phyloP scores from a whole-genome alignment of 2,888 invertebrate genomes.

The Drosophila mimica region DNA sequence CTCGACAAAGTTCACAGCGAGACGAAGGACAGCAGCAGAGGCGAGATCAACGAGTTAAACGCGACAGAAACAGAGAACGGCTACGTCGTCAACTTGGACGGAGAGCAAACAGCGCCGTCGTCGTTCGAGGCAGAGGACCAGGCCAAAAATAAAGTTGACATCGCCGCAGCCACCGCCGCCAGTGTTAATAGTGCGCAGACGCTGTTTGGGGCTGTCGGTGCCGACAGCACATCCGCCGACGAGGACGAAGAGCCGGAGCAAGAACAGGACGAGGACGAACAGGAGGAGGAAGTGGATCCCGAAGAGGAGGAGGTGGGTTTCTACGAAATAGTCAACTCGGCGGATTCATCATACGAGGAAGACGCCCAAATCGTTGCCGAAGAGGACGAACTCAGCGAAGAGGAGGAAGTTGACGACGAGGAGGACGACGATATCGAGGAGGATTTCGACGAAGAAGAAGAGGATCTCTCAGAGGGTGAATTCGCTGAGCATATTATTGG shows the following conservation, averaged over 20 bases:
- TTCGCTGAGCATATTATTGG: conserved; percentile 74
- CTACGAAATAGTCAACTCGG: conserved; percentile 75
- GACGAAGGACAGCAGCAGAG: conserved; percentile 25
- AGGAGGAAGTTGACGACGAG: conserved; percentile 68
- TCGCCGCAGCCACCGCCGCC: neutral
- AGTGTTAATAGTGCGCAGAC: conserved; percentile 7
- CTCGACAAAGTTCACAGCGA: conserved; percentile 48
- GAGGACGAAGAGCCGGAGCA: conserved; percentile 27
- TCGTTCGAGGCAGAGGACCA: conserved; percentile 34
- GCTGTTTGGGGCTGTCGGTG: conserved; percentile 7
- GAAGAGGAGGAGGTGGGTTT: conserved; percentile 68
- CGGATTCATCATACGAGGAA: conserved; percentile 75
- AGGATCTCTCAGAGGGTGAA: conserved; percentile 72
- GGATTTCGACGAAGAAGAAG: conserved; percentile 68
- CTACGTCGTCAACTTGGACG: conserved; percentile 44
- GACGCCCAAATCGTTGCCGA: conserved; percentile 79
- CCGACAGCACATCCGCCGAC: conserved; percentile 16
- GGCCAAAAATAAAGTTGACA: conserved; percentile 6
- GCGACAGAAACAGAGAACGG: conserved; percentile 3
- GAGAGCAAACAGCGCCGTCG: conserved; percentile 20
- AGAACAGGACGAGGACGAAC: conserved; percentile 56
- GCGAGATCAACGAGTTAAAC: conserved; percentile 13
- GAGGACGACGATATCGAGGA: conserved; percentile 73
- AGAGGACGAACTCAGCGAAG: conserved; percentile 74
- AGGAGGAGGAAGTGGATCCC: conserved; percentile 64